A percentile compares a stretch with the other conserved stretches of the same genome.
Evolutionary conservation across 2,888 invertebrate genomes (phyloP).

Genomic region (Drosophila gaucha): DNA sequence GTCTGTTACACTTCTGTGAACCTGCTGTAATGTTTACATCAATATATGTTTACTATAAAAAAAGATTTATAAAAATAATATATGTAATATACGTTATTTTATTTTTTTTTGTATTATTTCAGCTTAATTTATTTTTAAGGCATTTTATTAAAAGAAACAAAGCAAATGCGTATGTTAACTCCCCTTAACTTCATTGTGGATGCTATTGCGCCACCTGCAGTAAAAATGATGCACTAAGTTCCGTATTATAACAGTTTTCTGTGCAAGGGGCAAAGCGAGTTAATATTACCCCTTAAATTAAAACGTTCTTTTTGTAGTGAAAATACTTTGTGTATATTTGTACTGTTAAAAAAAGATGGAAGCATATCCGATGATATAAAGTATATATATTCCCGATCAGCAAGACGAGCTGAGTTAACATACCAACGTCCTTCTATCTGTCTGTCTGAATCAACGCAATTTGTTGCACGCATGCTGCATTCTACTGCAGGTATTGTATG

Average conservation of each 20-base stretch:
- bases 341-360: too few relatives aligned
- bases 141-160: not conserved
- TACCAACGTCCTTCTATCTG: too few relatives aligned
- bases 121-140: too few relatives aligned
- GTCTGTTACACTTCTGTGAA: constrained; percentile 3
- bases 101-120: not conserved
- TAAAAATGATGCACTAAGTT: not conserved
- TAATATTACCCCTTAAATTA: not conserved
- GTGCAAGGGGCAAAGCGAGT: not conserved
- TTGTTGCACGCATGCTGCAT: too few relatives aligned
- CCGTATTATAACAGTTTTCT: constrained; percentile 33
- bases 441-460: too few relatives aligned
- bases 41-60: not conserved
- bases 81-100: not conserved
- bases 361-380: too few relatives aligned
- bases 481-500: too few relatives aligned
- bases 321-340: not conserved
- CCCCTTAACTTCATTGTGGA: not conserved
- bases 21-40: not conserved
- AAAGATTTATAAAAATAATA: not conserved
- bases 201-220: constrained; percentile 29
- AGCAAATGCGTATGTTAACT: not conserved
- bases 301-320: too few relatives aligned
- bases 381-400: too few relatives aligned
- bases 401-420: too few relatives aligned